phyloP scores from a whole-genome alignment of 2,113 vertebrate species.

The Lichenostomus cassidix region DNA sequence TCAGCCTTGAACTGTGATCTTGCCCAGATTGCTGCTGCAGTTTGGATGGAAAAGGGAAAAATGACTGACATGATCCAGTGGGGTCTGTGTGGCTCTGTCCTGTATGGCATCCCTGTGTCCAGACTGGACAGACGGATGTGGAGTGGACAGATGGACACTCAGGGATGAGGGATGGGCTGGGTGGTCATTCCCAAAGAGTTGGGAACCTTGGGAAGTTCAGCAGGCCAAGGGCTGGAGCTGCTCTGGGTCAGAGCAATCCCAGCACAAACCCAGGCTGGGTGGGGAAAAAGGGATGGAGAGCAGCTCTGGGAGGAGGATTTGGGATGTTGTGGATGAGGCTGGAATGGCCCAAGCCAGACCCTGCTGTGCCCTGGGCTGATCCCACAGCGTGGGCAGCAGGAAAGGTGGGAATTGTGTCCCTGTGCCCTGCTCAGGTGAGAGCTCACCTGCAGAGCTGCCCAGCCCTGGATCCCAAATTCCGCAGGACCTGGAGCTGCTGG shows the following conservation, averaged over 20 bases:
- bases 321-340: not conserved
- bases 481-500: too few relatives aligned
- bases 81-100: not conserved
- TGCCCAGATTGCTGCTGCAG: accelerated
- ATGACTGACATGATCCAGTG: accelerated
- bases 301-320: not conserved
- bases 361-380: not conserved
- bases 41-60: not conserved
- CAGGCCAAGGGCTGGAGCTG: not conserved
- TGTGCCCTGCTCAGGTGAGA: not conserved
- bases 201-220: accelerated
- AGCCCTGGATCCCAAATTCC: too few relatives aligned
- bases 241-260: accelerated
- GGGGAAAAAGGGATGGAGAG: accelerated
- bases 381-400: too few relatives aligned
- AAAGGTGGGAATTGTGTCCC: not conserved
- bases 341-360: not conserved
- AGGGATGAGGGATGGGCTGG: not conserved
- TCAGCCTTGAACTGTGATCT: not conserved
- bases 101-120: accelerated
- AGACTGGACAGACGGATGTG: not conserved
- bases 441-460: not conserved
- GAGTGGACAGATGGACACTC: not conserved
- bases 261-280: not conserved
- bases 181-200: not conserved